Percentiles rank a stretch among this genome's conserved stretches.
phyloP scores from a whole-genome alignment of 2,113 vertebrate genomes.

The Lepus americanus region DNA sequence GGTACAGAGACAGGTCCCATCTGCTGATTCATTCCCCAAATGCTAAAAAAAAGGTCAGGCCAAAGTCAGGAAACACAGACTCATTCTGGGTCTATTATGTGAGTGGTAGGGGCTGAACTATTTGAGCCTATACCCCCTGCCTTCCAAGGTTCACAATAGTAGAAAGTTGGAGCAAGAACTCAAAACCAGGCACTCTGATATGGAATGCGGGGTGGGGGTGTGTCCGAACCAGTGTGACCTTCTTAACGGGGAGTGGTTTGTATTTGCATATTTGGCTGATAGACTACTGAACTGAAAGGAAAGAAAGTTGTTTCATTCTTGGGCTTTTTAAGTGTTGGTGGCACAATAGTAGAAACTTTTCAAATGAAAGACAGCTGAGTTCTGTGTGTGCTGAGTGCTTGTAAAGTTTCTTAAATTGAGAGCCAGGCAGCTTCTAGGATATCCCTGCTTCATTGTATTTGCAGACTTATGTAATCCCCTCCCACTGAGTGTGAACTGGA shows the following conservation, averaged over 20 bases:
- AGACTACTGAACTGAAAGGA: not conserved
- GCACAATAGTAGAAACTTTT: not conserved
- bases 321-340: not conserved
- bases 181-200: no score
- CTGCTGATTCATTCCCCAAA: no score
- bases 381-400: not conserved
- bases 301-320: not conserved
- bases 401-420: not conserved
- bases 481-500: not conserved
- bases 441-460: not conserved
- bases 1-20: no score
- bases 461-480: not conserved
- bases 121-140: no score
- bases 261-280: not conserved
- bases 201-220: no score
- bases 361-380: not conserved
- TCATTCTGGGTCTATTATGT: no score
- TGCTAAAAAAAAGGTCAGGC: no score
- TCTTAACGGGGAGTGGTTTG: not conserved
- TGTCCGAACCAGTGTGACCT: no score
- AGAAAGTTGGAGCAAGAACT: no score
- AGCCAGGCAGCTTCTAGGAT: not conserved
- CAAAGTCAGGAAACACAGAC: no score
- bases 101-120: no score
- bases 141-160: no score